Evolutionary conservation across 2,797 vertebrate species (phyloP), one percentile per base, ranked within the genome.

Genomic region (Aeoliscus strigatus): DNA sequence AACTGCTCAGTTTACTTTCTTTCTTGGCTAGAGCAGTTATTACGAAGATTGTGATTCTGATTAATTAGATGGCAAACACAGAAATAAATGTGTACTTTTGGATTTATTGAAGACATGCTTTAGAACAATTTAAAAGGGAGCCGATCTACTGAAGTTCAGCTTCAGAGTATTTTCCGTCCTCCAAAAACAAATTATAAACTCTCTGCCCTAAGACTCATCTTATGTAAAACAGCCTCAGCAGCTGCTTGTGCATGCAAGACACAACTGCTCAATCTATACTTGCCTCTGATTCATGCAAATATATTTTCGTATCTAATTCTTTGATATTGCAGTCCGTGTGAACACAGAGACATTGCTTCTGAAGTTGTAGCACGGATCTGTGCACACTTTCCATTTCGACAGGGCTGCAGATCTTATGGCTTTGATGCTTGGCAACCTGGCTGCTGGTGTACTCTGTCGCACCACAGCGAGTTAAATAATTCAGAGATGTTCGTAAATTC

Each of bases 401-500:
- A 14, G 39, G 36, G 13, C 0, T 5, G 41, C 51, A 49, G 71
- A 52, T 57, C 40, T 51, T 39, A 35, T 27, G 66, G 61, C 40
- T 42, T 40, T 27, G 55, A 31, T 42, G 40, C 24, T 50, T 4
- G 30, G 83, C 80, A 84, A 85, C 75, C 55, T 5, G 78, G 83
- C n/a, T 43, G 6, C 35, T 1, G 9, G 14, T 18, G 41, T 13
- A 3, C 58, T 43, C 59, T 28, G 53, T 31, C 30, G 40, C 30
- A 57, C 59, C 70, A 48, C 50, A 4, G 49, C 5, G 11, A 45
- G 52, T 66, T 86, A 40, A 86, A 86, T 86, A 76, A 84, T 86
- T 86, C 67, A 86, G 47, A 28, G 43, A 45, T 59, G 59, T 75
- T 75, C 69, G 78, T 80, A 60, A 77, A 82, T 83, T 81, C 75